Percentiles rank a stretch among this genome's conserved stretches.
Evolutionary conservation across 2,888 invertebrate genomes (phyloP).

Genomic region (Aspidiotus rigidus): DNA sequence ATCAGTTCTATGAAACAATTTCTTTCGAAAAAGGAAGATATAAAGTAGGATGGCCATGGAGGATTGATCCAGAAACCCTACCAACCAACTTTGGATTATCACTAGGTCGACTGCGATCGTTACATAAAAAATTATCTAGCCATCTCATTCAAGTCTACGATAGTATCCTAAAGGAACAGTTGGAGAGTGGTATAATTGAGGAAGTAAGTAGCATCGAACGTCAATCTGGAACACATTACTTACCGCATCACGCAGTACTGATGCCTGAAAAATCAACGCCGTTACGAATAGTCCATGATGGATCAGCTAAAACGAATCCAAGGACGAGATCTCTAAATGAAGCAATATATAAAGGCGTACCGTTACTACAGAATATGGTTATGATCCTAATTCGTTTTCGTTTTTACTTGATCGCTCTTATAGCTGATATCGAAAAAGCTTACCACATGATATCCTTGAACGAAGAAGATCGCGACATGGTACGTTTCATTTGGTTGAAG

Average conservation of each 20-base stretch:
- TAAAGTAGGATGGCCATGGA: slow-evolving; percentile 1
- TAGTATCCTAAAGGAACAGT: neutral
- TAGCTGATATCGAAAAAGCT: slow-evolving; percentile 5
- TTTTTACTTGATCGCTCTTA: neutral
- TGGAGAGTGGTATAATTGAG: neutral
- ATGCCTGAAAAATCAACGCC: neutral
- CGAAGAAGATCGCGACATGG: neutral
- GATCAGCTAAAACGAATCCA: neutral
- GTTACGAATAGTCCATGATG: neutral
- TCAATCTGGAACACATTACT: neutral
- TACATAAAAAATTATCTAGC: neutral
- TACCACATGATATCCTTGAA: neutral
- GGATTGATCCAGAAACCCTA: neutral
- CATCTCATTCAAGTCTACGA: neutral
- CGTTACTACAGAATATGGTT: neutral
- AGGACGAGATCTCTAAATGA: neutral
- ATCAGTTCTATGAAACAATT: neutral
- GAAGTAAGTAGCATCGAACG: neutral
- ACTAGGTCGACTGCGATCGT: neutral
- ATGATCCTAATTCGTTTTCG: neutral
- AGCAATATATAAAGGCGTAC: neutral
- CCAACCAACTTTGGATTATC: neutral
- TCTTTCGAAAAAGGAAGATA: too few relatives aligned
- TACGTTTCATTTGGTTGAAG: neutral
- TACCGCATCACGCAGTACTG: slow-evolving; percentile 3